Evolutionary conservation across 2,113 vertebrate species (phyloP).

Genomic region (Ginglymostoma cirratum): DNA sequence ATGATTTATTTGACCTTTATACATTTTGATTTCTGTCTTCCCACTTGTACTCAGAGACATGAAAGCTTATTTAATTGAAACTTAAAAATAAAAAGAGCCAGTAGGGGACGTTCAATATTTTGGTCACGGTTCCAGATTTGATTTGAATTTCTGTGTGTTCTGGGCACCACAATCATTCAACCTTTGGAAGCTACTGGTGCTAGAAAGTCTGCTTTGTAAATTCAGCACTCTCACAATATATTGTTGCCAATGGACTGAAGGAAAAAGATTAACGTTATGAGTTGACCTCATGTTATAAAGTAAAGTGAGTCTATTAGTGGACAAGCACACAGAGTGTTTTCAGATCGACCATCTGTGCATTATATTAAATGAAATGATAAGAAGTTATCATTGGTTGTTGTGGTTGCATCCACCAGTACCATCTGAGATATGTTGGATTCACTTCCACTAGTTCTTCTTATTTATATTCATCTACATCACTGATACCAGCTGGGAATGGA

Average conservation of each 20-base stretch:
- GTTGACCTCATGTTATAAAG: neutral
- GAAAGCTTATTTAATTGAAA: neutral
- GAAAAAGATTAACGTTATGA: neutral
- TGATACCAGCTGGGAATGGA: too few relatives aligned
- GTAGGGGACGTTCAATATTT: neutral
- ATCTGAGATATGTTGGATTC: too few relatives aligned
- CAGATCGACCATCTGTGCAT: neutral
- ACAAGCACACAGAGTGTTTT: neutral
- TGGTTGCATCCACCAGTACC: too few relatives aligned
- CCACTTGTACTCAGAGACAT: neutral
- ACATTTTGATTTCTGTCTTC: neutral
- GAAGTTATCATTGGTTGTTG: neutral
- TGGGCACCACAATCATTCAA: neutral
- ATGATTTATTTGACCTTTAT: neutral
- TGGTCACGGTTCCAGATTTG: neutral
- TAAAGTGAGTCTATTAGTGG: neutral
- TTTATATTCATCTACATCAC: too few relatives aligned
- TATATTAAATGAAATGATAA: neutral
- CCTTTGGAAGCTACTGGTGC: neutral
- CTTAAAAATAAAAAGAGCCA: neutral
- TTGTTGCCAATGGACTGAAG: neutral
- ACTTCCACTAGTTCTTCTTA: too few relatives aligned
- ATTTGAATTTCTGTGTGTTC: neutral
- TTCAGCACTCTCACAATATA: neutral
- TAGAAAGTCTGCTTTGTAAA: neutral